A percentile compares a stretch with the other conserved stretches of the same genome.
These are phyloP conservation scores for Onthophagus sagittarius DNA, from an alignment of 2,888 invertebrate species.

Conservation along the genomic window DNA sequence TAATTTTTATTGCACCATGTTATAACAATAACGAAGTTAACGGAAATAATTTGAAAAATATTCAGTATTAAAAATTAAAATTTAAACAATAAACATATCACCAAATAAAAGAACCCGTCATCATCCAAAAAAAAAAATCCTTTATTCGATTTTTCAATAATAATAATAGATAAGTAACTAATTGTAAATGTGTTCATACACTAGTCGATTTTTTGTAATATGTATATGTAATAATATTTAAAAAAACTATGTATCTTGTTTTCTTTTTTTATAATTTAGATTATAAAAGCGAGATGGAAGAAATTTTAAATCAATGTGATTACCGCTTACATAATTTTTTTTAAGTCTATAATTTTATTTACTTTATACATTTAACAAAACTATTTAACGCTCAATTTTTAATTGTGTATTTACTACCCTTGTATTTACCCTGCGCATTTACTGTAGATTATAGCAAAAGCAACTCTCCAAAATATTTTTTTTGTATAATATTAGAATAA, in stretches of 20 bases:
- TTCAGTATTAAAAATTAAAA: background rate
- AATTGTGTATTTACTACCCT: background rate
- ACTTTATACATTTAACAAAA: background rate
- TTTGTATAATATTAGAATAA: background rate
- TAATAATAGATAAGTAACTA: background rate
- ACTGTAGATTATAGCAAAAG: background rate
- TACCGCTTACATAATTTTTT: background rate
- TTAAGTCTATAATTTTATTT: background rate
- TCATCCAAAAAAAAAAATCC: background rate
- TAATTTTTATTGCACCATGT: background rate
- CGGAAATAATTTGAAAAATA: background rate
- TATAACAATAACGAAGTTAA: background rate
- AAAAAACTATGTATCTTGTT: background rate
- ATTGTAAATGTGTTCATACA: conserved; percentile 10
- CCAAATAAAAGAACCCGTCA: background rate
- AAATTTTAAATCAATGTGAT: background rate
- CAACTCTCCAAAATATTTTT: background rate
- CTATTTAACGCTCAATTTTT: background rate
- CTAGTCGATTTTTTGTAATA: conserved; percentile 9
- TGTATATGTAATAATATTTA: conserved; percentile 2
- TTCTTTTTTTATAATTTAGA: background rate
- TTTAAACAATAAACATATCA: background rate
- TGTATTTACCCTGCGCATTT: background rate
- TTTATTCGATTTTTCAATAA: background rate
- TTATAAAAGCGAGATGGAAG: background rate